These are phyloP conservation scores for Polymixis lichenea DNA, from an alignment of 2,888 invertebrate genomes.

Conservation along the genomic window DNA sequence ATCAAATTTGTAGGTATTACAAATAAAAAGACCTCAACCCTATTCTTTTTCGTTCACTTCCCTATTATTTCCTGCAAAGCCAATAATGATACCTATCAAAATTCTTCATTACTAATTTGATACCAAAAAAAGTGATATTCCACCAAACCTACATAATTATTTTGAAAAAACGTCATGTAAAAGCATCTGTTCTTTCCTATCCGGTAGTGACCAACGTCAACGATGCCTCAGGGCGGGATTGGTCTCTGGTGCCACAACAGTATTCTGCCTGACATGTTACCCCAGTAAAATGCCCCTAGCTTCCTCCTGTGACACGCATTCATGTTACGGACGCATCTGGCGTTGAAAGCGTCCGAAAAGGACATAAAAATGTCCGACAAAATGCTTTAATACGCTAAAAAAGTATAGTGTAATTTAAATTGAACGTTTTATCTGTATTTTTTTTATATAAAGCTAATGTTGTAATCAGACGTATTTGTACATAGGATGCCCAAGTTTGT, in stretches of 20 bases:
- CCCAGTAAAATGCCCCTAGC: constrained; percentile 5
- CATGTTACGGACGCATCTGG: constrained; percentile 13
- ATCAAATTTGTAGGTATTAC: background rate
- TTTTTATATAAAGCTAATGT: too few species aligned
- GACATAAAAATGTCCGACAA: background rate
- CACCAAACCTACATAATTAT: background rate
- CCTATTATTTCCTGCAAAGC: background rate
- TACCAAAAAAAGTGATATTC: too few species aligned
- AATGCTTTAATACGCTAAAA: background rate
- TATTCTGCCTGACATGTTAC: constrained; percentile 27
- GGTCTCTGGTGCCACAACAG: constrained; percentile 5
- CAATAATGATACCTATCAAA: background rate
- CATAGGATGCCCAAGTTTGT: too few species aligned
- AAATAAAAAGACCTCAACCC: background rate
- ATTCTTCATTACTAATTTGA: background rate
- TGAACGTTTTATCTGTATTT: background rate
- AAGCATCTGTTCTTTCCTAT: background rate
- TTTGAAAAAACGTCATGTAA: constrained; percentile 13
- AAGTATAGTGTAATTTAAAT: background rate
- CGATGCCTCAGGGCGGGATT: background rate
- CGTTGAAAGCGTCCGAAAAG: constrained; percentile 8
- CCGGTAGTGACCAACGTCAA: constrained; percentile 20
- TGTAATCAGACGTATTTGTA: too few species aligned
- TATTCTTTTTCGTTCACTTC: background rate
- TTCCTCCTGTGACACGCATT: constrained; percentile 26